A percentile compares a stretch with the other conserved stretches of the same genome.
These are phyloP conservation scores for Meloidogyne hapla DNA, from an alignment of 1,140 invertebrate species.

Conservation along the genomic window DNA sequence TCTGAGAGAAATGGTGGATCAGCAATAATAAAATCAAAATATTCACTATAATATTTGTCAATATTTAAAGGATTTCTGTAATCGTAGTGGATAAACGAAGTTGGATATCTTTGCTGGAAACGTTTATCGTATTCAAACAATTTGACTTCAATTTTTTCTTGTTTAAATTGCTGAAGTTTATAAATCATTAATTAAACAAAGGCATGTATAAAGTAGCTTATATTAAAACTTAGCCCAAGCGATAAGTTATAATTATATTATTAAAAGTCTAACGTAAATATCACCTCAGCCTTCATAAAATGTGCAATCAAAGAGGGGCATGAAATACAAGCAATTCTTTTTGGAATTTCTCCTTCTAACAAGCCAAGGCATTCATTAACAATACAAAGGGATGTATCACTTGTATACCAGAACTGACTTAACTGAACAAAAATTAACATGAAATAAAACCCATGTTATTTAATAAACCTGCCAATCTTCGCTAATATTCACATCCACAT, in stretches of 20 bases:
- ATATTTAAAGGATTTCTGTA: conserved; percentile 79
- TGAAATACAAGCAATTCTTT: conserved; percentile 79
- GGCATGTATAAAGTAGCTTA: no score
- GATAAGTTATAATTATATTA: neutral
- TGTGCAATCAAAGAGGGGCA: conserved; percentile 80
- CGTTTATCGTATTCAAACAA: conserved; percentile 73
- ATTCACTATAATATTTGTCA: conserved; percentile 68
- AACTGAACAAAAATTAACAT: conserved; percentile 70
- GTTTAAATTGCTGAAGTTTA: conserved; percentile 44
- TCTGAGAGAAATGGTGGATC: conserved; percentile 91
- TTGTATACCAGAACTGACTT: conserved; percentile 93
- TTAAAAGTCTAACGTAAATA: conserved; percentile 15
- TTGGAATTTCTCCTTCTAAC: neutral
- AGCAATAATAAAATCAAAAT: conserved; percentile 81
- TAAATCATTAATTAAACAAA: neutral
- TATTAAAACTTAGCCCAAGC: no score
- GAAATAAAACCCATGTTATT: neutral
- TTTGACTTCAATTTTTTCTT: conserved; percentile 70
- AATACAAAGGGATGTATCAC: conserved; percentile 73
- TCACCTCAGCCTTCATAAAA: conserved; percentile 63
- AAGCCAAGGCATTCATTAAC: conserved; percentile 59
- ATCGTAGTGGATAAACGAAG: conserved; percentile 84
- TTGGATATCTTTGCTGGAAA: conserved; percentile 75
- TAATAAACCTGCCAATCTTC: conserved; percentile 78
- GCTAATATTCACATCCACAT: conserved; percentile 66